phyloP scores from a whole-genome alignment of 2,888 invertebrate species.

The Calliopum simillimum region DNA sequence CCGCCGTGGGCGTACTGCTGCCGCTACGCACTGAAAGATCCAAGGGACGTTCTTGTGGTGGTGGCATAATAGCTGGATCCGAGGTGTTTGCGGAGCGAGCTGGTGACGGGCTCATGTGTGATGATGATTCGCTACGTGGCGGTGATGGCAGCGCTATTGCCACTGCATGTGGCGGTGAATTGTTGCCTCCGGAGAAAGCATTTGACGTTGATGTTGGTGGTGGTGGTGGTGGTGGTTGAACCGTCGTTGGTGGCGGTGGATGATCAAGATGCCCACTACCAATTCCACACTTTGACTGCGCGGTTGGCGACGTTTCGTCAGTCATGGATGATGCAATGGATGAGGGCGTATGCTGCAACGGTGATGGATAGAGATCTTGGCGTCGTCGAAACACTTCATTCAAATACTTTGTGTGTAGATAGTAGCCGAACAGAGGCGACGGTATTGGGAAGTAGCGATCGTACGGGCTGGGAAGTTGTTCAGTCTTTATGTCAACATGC shows the following conservation, averaged over 20 bases:
- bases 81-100: conserved; percentile 43
- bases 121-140: conserved; percentile 60
- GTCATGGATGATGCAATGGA: conserved; percentile 61
- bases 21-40: conserved; percentile 79
- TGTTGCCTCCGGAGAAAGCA: conserved; percentile 3
- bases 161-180: conserved; percentile 49
- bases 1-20: conserved; percentile 43
- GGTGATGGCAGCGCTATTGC: conserved; percentile 58
- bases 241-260: conserved; percentile 42
- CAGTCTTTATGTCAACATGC: conserved; percentile 67
- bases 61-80: conserved; percentile 62
- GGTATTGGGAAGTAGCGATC: conserved; percentile 67
- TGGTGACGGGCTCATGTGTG: conserved; percentile 53
- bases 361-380: conserved; percentile 71
- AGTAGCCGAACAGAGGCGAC: conserved; percentile 71
- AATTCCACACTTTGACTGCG: background rate
- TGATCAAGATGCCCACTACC: conserved; percentile 45
- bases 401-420: conserved; percentile 74
- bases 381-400: conserved; percentile 72
- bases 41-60: conserved; percentile 85
- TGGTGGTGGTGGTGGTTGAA: conserved; percentile 45
- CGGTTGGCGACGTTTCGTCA: conserved; percentile 57
- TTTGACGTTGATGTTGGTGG: conserved; percentile 40
- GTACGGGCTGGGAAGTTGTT: conserved; percentile 63
- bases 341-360: conserved; percentile 63